Evolutionary conservation across 2,888 invertebrate genomes (phyloP).

Genomic region (Rhimphoctona megacephalus): DNA sequence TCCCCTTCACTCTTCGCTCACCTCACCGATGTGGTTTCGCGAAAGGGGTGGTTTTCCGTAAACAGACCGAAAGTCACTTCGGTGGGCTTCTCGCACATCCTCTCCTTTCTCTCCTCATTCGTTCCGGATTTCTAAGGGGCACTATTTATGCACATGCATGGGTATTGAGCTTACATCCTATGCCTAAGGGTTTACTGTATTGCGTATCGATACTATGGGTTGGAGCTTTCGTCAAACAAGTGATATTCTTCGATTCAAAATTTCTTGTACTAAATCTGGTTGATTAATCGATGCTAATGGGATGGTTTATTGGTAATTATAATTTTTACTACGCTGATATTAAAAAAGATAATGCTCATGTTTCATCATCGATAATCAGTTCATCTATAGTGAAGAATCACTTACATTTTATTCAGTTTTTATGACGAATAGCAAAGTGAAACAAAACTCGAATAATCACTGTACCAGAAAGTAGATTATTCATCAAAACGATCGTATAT

Average conservation of each 20-base stretch:
- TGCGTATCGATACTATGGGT: neutral
- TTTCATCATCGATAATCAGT: neutral
- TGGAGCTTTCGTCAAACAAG: neutral
- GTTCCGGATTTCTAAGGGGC: slow-evolving; percentile 46
- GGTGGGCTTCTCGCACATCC: slow-evolving; percentile 50
- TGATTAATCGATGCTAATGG: neutral
- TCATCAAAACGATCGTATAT: neutral
- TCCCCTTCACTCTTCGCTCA: slow-evolving; percentile 28
- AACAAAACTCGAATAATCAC: neutral
- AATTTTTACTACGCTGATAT: neutral
- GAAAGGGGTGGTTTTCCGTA: slow-evolving; percentile 76
- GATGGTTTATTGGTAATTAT: neutral
- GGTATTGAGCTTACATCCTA: neutral
- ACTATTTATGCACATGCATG: slow-evolving; percentile 9
- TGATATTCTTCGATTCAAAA: neutral
- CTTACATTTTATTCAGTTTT: neutral
- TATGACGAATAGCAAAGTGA: neutral
- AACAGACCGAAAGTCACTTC: slow-evolving; percentile 78
- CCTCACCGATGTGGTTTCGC: slow-evolving; percentile 62
- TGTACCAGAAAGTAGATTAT: neutral
- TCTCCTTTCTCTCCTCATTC: slow-evolving; percentile 68
- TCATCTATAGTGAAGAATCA: neutral
- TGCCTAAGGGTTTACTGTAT: neutral
- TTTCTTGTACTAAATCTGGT: neutral
- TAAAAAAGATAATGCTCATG: neutral